Evolutionary conservation across 2,113 vertebrate genomes (phyloP).

Genomic region (Micronycteris hirsuta): DNA sequence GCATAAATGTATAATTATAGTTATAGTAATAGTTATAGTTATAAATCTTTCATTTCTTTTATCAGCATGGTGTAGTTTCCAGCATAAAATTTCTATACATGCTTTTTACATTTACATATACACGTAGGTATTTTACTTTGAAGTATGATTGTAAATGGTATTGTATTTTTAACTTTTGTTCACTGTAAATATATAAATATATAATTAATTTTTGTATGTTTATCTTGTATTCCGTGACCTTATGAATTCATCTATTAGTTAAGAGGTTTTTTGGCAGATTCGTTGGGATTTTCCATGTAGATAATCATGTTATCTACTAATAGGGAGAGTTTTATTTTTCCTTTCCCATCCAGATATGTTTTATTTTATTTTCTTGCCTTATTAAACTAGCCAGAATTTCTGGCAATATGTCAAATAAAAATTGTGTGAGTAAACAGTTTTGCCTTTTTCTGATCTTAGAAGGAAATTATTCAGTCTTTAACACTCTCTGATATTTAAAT

Average conservation of each 20-base stretch:
- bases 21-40: neutral
- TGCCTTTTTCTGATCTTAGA: neutral
- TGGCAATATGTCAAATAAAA: neutral
- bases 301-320: neutral
- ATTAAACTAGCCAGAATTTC: neutral
- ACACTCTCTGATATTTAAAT: neutral
- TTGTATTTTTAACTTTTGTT: neutral
- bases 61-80: neutral
- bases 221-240: neutral
- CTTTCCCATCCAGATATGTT: neutral
- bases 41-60: neutral
- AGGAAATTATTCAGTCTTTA: neutral
- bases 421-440: neutral
- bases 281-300: neutral
- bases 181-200: neutral
- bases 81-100: neutral
- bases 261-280: neutral
- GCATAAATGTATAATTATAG: neutral
- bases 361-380: neutral
- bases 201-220: neutral
- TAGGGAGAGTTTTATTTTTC: neutral
- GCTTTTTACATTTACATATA: neutral
- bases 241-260: neutral
- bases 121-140: neutral
- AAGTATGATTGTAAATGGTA: neutral